Conservation (phyloP, 1,140 invertebrate genomes). For the Thereuonema tuberculata region DNA sequence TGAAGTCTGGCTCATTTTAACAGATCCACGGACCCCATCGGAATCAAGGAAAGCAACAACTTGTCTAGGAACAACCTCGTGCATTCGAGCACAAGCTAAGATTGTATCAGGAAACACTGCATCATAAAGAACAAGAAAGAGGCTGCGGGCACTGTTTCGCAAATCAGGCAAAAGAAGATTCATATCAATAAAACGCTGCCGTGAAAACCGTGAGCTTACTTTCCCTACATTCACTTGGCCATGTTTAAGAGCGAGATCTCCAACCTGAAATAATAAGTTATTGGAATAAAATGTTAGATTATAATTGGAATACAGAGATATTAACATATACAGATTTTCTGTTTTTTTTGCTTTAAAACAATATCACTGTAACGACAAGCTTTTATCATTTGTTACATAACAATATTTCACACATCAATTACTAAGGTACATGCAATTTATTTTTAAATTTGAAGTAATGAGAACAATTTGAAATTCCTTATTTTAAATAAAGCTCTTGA, state of each 20-base stretch:
- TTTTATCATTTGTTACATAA: too few species aligned
- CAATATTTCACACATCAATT: too few species aligned
- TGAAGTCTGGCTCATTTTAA: conserved; percentile 65
- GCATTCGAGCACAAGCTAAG: conserved; percentile 68
- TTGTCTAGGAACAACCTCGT: conserved; percentile 25
- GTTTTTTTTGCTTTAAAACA: too few species aligned
- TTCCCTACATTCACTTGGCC: conserved; percentile 42
- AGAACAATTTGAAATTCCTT: too few species aligned
- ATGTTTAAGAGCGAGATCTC: conserved; percentile 62
- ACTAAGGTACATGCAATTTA: too few species aligned
- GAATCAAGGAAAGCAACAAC: conserved; percentile 55
- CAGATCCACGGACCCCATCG: conserved; percentile 62
- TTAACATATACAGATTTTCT: too few species aligned
- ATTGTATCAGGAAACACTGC: conserved; percentile 59
- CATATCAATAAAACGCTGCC: conserved; percentile 21
- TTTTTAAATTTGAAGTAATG: too few species aligned
- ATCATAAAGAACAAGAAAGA: conserved; percentile 76
- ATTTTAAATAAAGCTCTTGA: too few species aligned
- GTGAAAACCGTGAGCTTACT: conserved; percentile 17
- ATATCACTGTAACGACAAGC: too few species aligned
- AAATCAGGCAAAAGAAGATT: conserved; percentile 40
- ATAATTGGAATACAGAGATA: too few species aligned
- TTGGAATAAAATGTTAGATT: too few species aligned
- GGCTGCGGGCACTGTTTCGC: conserved; percentile 44
- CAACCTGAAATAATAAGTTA: too few species aligned